Evolutionary conservation across 2,797 vertebrate genomes (phyloP).

Genomic region (Mormyrus hasselquistii): DNA sequence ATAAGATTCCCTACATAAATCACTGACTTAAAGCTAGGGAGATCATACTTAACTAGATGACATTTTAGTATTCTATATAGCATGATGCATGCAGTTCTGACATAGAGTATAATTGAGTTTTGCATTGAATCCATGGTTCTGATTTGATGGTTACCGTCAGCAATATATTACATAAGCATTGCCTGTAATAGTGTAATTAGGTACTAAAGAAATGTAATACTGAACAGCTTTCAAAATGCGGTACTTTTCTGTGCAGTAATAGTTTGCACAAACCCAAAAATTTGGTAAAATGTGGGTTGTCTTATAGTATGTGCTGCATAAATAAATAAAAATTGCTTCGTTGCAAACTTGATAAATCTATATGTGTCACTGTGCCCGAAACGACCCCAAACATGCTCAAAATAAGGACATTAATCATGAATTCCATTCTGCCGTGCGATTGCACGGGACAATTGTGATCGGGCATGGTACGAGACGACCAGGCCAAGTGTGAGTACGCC

Average conservation of each 20-base stretch:
- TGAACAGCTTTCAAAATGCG: not conserved
- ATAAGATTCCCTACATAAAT: not conserved
- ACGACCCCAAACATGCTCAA: not conserved
- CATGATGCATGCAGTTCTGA: not conserved
- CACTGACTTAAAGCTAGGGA: not conserved
- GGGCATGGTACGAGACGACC: not conserved
- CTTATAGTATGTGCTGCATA: not conserved
- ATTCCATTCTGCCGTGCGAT: not conserved
- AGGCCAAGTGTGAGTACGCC: not conserved
- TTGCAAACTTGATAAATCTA: not conserved
- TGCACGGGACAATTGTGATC: not conserved
- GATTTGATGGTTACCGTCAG: not conserved
- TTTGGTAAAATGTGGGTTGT: not conserved
- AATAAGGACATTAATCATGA: not conserved
- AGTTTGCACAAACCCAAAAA: not conserved
- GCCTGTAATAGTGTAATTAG: not conserved
- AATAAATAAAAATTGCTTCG: not conserved
- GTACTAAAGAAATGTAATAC: not conserved
- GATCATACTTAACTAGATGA: not conserved
- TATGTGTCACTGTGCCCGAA: not conserved
- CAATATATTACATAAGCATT: not conserved
- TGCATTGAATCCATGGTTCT: not conserved
- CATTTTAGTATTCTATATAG: not conserved
- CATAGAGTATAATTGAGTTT: not conserved
- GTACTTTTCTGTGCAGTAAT: not conserved